Percentiles rank a stretch among this genome's conserved stretches.
Conservation (phyloP, 2,113 vertebrate species). For the Bothrops jararaca region DNA sequence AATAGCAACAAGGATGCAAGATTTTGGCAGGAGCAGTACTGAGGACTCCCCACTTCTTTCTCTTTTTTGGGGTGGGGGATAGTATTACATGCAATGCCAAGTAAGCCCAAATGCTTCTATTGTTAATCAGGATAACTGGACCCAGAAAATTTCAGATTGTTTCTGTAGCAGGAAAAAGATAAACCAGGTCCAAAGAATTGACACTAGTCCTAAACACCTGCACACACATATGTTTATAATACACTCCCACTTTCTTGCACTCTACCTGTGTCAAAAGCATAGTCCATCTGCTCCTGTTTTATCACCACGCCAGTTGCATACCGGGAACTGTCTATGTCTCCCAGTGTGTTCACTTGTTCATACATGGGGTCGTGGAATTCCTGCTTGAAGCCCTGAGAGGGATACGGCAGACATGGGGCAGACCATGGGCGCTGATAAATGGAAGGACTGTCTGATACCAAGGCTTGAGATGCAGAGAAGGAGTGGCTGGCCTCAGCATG, state of each 20-base stretch:
- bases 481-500: slow-evolving; percentile 79
- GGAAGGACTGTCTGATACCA: slow-evolving; percentile 75
- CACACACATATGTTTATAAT: background rate
- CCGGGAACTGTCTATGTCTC: slow-evolving; percentile 64
- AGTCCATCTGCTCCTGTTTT: slow-evolving; percentile 93
- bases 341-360: slow-evolving; percentile 70
- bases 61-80: background rate
- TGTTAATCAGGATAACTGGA: background rate
- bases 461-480: slow-evolving; percentile 78
- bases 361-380: slow-evolving; percentile 85
- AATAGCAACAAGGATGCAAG: background rate
- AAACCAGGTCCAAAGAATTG: background rate
- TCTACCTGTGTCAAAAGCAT: slow-evolving; percentile 87
- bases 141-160: background rate
- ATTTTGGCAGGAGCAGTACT: background rate
- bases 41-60: background rate
- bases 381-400: slow-evolving; percentile 89
- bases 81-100: background rate
- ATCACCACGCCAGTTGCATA: slow-evolving; percentile 84
- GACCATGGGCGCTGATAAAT: slow-evolving; percentile 81
- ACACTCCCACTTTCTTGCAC: background rate
- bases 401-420: slow-evolving; percentile 82
- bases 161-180: background rate
- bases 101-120: background rate
- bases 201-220: background rate